These are phyloP conservation scores for Linyphia triangularis DNA, from an alignment of 2,888 invertebrate genomes.

Conservation along the genomic window DNA sequence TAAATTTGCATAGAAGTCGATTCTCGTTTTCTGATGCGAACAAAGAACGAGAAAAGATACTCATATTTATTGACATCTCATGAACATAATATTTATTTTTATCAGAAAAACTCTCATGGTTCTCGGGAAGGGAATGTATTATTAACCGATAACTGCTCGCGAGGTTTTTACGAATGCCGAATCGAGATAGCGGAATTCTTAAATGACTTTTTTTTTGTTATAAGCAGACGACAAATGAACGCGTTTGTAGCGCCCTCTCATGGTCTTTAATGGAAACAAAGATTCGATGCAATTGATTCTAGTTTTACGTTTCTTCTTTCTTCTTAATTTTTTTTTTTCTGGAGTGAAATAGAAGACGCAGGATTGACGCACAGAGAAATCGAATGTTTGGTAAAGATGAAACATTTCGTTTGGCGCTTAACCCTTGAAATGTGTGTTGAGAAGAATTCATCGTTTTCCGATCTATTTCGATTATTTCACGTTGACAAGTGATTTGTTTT, in stretches of 20 bases:
- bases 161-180: constrained; percentile 34
- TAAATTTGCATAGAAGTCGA: constrained; percentile 61
- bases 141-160: constrained; percentile 69
- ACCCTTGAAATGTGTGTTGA: constrained; percentile 42
- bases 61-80: constrained; percentile 56
- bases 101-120: constrained; percentile 7
- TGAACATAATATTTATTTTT: constrained; percentile 66
- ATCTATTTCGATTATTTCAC: constrained; percentile 66
- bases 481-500: constrained; percentile 39
- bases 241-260: constrained; percentile 52
- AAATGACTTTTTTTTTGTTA: constrained; percentile 61
- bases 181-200: constrained; percentile 63
- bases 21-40: constrained; percentile 23
- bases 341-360: constrained; percentile 26
- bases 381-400: constrained; percentile 55
- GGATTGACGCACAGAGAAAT: constrained; percentile 59
- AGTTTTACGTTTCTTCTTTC: constrained; percentile 1
- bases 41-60: constrained; percentile 34
- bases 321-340: constrained; percentile 11
- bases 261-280: constrained; percentile 27
- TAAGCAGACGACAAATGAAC: constrained; percentile 47
- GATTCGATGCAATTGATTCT: constrained; percentile 67
- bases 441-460: constrained; percentile 64
- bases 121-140: constrained; percentile 45
- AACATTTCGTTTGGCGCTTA: constrained; percentile 53